Evolutionary conservation across 2,797 vertebrate species (phyloP), one percentile per base, ranked within the genome.

Genomic region (Microchirus variegatus): DNA sequence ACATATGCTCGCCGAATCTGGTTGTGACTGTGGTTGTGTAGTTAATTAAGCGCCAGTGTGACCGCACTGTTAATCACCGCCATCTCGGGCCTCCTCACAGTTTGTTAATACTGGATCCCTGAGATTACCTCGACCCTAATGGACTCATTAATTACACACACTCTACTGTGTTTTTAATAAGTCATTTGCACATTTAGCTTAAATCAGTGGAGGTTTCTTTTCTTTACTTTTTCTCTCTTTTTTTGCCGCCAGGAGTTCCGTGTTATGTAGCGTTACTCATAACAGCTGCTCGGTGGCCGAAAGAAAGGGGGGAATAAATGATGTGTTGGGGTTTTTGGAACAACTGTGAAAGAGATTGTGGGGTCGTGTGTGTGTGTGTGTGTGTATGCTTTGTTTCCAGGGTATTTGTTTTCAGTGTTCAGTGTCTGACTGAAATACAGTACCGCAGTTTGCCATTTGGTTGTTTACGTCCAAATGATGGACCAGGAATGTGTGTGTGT

Each of bases 91-190:
- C 75, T 17, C 42, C 68, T 65, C 55, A 70, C 64, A 74, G 83
- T 89, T 91, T 87, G 87, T 92, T 90, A 84, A 90, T 78, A 73
- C 89, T 90, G 90, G 82, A 80, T 81, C 80, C 55, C 65, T 55
- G 70, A 85, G 88, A 87, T 88, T 85, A 88, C 88, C 81, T 80
- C 31, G 47, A 67, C 68, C 68, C 75, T 90, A 89, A 91, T 89
- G 81, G 83, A 68, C 81, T 79, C 89, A 91, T 91, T 89, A 83
- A 91, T 91, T 90, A 87, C 66, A 75, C 70, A 52, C 73, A 48
- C 78, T 79, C 63, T 63, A 36, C 63, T 89, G 83, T 89, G 87
- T 86, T 83, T 89, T 88, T 90, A 90, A 88, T 89, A 86, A 90
- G 77, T 88, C 86, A 87, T 84, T 59, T 74, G 69, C 67, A 81